Evolutionary conservation across 2,888 invertebrate genomes (phyloP), one percentile per base, ranked within the genome.

Genomic region (Melangyna quadrimaculata): DNA sequence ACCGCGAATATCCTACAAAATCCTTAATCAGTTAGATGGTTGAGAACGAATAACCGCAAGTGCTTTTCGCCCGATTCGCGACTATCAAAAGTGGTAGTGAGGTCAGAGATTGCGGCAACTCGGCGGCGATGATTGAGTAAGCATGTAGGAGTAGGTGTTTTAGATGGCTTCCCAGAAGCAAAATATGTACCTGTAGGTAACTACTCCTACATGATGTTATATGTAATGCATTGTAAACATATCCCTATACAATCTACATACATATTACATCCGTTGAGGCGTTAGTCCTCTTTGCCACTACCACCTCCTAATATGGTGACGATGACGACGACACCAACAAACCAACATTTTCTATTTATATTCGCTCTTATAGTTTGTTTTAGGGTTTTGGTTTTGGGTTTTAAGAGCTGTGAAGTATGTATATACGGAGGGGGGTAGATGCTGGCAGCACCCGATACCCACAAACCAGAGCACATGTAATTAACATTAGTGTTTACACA

Each of bases 401-500:
- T 74, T 74, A 43, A 55, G 53, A 70, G 17, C 17, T 53, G n/a
- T n/a, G 17, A 51, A 51, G 43, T 71, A 43, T 19, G n/a, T 69
- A 0, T 37, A 14, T n/a, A n/a, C n/a, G 43, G 8, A 27, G 24
- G 12, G 35, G 17, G 7, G 43, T 10, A 7, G 3, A 48, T 35
- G 14, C 14, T 37, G 40, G 45, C 24, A 75, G 40, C 72, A 74
- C 59, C 37, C 59, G 9, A 37, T 57, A 59, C 59, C 65, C 74
- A n/a, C n/a, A 51, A 51, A 51, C 67, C 84, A 72, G 61, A 69
- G 61, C 78, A 78, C 70, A 86, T 86, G 86, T 86, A 86, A 86
- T 86, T 86, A 86, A 86, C 86, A 86, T 80, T 78, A 77, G 81
- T 86, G 86, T 86, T 86, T 86, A 86, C 86, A 86, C 86, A 86